Evolutionary conservation across 2,888 invertebrate genomes (phyloP).

Genomic region (Apotomis betuletana): DNA sequence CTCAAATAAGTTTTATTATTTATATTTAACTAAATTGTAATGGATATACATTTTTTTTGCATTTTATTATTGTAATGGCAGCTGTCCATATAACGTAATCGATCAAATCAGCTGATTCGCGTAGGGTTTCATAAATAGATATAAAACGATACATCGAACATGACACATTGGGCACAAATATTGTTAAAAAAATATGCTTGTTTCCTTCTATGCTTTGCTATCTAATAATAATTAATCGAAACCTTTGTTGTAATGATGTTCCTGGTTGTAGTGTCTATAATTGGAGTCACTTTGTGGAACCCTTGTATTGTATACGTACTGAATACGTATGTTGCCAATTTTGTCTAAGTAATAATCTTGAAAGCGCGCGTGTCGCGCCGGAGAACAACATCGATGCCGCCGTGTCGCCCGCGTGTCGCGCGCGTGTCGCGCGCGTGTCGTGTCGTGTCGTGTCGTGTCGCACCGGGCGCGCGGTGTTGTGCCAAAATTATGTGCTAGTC

Average conservation of each 20-base stretch:
- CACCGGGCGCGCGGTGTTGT: conserved; percentile 73
- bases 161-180: conserved; percentile 83
- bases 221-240: conserved; percentile 57
- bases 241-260: conserved; percentile 59
- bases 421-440: conserved; percentile 49
- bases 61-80: conserved; percentile 81
- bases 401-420: conserved; percentile 48
- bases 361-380: conserved; percentile 17
- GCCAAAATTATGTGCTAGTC: conserved; percentile 84
- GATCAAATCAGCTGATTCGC: conserved; percentile 67
- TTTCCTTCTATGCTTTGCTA: conserved; percentile 69
- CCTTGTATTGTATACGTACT: conserved; percentile 52
- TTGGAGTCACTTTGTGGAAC: conserved; percentile 65
- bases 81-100: conserved; percentile 77
- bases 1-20: conserved; percentile 79
- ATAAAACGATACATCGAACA: conserved; percentile 82
- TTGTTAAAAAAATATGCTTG: conserved; percentile 67
- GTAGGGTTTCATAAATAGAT: conserved; percentile 78
- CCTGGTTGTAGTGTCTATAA: conserved; percentile 59
- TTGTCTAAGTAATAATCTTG: conserved; percentile 28
- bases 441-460: neutral
- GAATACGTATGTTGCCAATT: conserved; percentile 30
- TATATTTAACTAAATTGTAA: conserved; percentile 73
- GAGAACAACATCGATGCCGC: conserved; percentile 79
- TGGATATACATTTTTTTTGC: conserved; percentile 78